Conservation (phyloP, 2,888 invertebrate genomes). For the Proisotoma minuta region DNA sequence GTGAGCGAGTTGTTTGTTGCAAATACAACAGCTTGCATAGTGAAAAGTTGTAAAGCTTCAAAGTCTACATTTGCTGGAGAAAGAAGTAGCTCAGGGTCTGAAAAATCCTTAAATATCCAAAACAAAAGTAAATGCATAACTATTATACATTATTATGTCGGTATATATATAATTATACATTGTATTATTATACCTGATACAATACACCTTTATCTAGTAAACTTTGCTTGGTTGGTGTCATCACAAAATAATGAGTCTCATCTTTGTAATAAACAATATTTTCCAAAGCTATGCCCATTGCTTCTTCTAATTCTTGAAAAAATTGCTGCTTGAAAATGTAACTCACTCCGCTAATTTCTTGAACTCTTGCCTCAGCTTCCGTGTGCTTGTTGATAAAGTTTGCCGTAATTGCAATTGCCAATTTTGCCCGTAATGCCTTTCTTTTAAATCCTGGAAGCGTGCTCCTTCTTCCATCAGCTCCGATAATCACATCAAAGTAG, state of each 20-base stretch:
- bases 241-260: slow-evolving; percentile 60
- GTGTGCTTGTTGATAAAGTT: slow-evolving; percentile 57
- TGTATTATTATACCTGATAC: slow-evolving; percentile 48
- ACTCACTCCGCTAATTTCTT: slow-evolving; percentile 59
- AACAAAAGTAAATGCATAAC: neutral
- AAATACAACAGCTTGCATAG: slow-evolving; percentile 55
- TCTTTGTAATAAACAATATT: slow-evolving; percentile 61
- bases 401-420: slow-evolving; percentile 59
- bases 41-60: slow-evolving; percentile 53
- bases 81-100: slow-evolving; percentile 54
- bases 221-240: slow-evolving; percentile 59
- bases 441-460: slow-evolving; percentile 55
- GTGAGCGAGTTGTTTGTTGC: slow-evolving; percentile 50
- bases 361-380: slow-evolving; percentile 54
- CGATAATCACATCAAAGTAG: slow-evolving; percentile 56
- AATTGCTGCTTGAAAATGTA: slow-evolving; percentile 58
- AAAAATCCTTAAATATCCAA: slow-evolving; percentile 51
- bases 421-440: slow-evolving; percentile 57
- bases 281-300: slow-evolving; percentile 56
- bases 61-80: slow-evolving; percentile 54
- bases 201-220: slow-evolving; percentile 55
- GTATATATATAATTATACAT: neutral
- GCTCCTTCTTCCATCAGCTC: slow-evolving; percentile 56
- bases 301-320: slow-evolving; percentile 54
- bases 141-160: neutral